Conservation (phyloP, 2,797 vertebrate species). For the Falco naumanni region DNA sequence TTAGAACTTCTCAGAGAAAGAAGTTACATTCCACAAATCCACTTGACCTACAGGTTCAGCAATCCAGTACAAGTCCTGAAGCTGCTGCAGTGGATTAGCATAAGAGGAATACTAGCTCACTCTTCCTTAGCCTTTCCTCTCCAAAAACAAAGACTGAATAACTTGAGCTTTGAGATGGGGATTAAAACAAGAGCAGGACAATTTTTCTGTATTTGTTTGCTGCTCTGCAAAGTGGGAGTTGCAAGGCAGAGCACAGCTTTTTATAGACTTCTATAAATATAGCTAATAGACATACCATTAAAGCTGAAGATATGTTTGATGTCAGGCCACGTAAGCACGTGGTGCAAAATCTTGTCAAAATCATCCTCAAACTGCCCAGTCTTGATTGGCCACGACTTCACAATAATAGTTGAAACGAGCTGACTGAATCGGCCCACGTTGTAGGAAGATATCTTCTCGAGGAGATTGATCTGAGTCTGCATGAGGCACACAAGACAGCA, state of each 20-base stretch:
- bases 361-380: conserved; percentile 11
- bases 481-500: not conserved
- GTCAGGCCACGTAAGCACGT: conserved; percentile 86
- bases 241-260: not conserved
- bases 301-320: conserved; percentile 83
- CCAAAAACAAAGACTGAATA: not conserved
- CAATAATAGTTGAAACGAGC: conserved; percentile 86
- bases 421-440: conserved; percentile 82
- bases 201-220: not conserved
- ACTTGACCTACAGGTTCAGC: not conserved
- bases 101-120: not conserved
- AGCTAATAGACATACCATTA: conserved; percentile 72
- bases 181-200: not conserved
- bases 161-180: not conserved
- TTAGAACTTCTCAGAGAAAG: not conserved
- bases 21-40: not conserved
- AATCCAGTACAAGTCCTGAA: not conserved
- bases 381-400: conserved; percentile 86
- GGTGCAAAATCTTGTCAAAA: conserved; percentile 77
- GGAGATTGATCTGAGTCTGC: conserved; percentile 63
- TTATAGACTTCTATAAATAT: not conserved
- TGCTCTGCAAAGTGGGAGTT: not conserved
- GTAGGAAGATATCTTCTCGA: conserved; percentile 21
- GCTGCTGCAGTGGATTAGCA: not conserved
- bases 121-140: not conserved